Evolutionary conservation across 2,797 vertebrate genomes (phyloP).

Genomic region (Peromyscus aztecus): DNA sequence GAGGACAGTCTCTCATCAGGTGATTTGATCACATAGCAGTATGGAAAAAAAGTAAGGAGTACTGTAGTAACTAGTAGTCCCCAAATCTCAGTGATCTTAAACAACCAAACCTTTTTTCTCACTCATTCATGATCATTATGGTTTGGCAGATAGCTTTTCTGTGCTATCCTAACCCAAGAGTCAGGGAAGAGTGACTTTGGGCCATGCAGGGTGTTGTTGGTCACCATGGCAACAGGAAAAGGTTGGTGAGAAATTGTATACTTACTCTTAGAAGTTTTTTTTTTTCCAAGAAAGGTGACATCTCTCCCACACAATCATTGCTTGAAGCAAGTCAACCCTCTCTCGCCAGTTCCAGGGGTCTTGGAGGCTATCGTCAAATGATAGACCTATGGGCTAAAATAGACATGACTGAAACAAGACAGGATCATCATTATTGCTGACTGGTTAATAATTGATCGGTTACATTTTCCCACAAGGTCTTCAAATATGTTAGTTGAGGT

Average conservation of each 20-base stretch:
- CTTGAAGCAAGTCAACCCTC: neutral
- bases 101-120: conserved; percentile 15
- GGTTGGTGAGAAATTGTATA: neutral
- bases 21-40: neutral
- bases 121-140: neutral
- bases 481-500: neutral
- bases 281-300: conserved; percentile 1
- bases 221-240: neutral
- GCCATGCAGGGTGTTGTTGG: neutral
- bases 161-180: neutral
- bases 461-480: neutral
- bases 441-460: neutral
- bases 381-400: neutral
- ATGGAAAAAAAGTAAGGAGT: neutral
- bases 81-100: neutral
- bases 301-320: neutral
- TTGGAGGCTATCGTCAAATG: neutral
- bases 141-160: neutral
- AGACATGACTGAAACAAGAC: neutral
- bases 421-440: neutral
- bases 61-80: neutral
- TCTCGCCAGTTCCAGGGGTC: neutral
- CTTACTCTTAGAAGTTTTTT: neutral
- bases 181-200: neutral
- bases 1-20: neutral